Conservation (phyloP, 2,113 vertebrate species). For the Percina caprodes region DNA sequence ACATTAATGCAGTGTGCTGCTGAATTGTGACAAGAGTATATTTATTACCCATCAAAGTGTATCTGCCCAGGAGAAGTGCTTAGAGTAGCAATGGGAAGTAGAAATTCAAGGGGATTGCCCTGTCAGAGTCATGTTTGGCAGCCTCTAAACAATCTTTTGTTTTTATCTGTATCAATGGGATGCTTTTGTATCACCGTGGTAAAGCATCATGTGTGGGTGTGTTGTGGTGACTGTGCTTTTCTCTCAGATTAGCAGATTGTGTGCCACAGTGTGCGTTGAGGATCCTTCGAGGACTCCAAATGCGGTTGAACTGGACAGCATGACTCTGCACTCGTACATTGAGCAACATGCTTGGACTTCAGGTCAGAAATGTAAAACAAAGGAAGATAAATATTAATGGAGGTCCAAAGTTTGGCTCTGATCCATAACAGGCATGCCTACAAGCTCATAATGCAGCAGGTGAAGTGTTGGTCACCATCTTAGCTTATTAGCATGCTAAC, state of each 20-base stretch:
- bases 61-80: constrained; percentile 11
- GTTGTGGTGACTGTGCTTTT: constrained; percentile 36
- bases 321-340: constrained; percentile 78
- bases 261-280: constrained; percentile 71
- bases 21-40: not conserved
- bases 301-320: constrained; percentile 78
- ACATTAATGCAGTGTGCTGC: constrained; percentile 1
- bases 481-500: not conserved
- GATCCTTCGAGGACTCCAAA: constrained; percentile 74
- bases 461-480: not conserved
- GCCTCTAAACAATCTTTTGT: constrained; percentile 16
- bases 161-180: constrained; percentile 30
- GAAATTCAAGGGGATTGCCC: not conserved
- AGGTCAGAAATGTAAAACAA: constrained; percentile 48
- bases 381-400: not conserved
- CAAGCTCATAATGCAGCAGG: not conserved
- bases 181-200: constrained; percentile 32
- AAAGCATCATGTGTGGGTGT: constrained; percentile 28
- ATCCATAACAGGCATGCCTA: not conserved
- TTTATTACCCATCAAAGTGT: constrained; percentile 17
- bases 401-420: not conserved
- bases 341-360: constrained; percentile 78
- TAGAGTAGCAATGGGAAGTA: constrained; percentile 15
- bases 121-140: constrained; percentile 9
- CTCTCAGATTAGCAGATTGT: constrained; percentile 75